Percentiles rank a stretch among this genome's conserved stretches.
Conservation (phyloP, 2,797 vertebrate genomes). For the Gymnodraco acuticeps region DNA sequence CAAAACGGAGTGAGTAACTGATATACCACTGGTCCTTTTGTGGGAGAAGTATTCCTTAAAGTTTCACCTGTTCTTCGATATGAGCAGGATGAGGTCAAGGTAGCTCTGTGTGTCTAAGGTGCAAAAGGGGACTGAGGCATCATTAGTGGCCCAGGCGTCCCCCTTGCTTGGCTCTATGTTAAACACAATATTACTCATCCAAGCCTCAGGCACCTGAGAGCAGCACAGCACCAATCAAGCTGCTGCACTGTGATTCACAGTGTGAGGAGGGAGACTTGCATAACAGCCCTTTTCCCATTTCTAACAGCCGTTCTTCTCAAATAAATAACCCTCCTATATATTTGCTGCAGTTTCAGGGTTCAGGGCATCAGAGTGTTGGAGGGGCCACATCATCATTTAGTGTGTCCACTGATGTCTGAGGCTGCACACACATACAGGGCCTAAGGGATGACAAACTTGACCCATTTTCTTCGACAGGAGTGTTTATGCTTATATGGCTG, state of each 20-base stretch:
- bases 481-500: constrained; percentile 11
- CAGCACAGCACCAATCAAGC: constrained; percentile 73
- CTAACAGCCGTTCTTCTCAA: constrained; percentile 23
- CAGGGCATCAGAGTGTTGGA: constrained; percentile 13
- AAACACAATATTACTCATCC: constrained; percentile 79
- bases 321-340: constrained; percentile 31
- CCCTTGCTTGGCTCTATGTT: constrained; percentile 39
- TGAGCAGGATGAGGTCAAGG: constrained; percentile 10
- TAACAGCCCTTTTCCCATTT: constrained; percentile 69
- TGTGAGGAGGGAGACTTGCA: constrained; percentile 75
- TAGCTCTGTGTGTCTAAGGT: constrained; percentile 5
- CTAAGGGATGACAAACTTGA: constrained; percentile 61
- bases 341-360: constrained; percentile 29
- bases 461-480: constrained; percentile 66
- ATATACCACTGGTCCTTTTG: too few species aligned
- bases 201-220: constrained; percentile 69
- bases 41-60: neutral
- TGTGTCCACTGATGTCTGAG: constrained; percentile 32
- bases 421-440: constrained; percentile 22
- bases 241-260: constrained; percentile 74
- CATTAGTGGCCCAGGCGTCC: constrained; percentile 43
- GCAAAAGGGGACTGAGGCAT: constrained; percentile 29
- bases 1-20: too few species aligned
- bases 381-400: constrained; percentile 29
- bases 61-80: constrained; percentile 34